A percentile compares a stretch with the other conserved stretches of the same genome.
Evolutionary conservation across 2,888 invertebrate genomes (phyloP).

Genomic region (Trachelus stipa): DNA sequence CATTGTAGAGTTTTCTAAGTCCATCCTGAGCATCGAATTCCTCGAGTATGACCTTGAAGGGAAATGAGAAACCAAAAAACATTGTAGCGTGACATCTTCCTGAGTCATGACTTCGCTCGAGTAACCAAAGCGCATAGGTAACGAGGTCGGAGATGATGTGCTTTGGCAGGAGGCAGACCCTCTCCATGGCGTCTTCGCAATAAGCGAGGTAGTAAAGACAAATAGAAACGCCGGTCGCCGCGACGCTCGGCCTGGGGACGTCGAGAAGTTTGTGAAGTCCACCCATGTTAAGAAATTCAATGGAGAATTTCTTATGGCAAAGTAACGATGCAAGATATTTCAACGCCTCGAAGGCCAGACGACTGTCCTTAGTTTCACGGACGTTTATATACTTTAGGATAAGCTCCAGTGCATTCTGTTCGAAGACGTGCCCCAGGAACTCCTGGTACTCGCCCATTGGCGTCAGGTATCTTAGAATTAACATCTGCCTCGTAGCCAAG

Average conservation of each 20-base stretch:
- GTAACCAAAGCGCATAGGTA: slow-evolving; percentile 92
- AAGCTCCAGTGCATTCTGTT: slow-evolving; percentile 89
- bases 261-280: slow-evolving; percentile 88
- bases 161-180: slow-evolving; percentile 88
- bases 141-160: slow-evolving; percentile 82
- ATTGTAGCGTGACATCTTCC: slow-evolving; percentile 98
- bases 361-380: slow-evolving; percentile 87
- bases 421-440: slow-evolving; percentile 93
- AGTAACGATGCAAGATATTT: slow-evolving; percentile 94
- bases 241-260: slow-evolving; percentile 93
- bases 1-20: slow-evolving; percentile 91
- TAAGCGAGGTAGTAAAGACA: slow-evolving; percentile 97
- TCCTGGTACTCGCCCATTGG: slow-evolving; percentile 99
- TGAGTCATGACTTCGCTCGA: slow-evolving; percentile 97
- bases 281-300: slow-evolving; percentile 91
- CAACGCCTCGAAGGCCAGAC: slow-evolving; percentile 95
- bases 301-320: slow-evolving; percentile 98
- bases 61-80: slow-evolving; percentile 96
- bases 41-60: slow-evolving; percentile 91
- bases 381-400: slow-evolving; percentile 93
- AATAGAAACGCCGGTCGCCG: slow-evolving; percentile 96
- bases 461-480: slow-evolving; percentile 93
- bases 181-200: slow-evolving; percentile 97
- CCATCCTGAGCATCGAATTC: slow-evolving; percentile 97
- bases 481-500: slow-evolving; percentile 88